phyloP scores from a whole-genome alignment of 2,888 invertebrate genomes.

The Plagiodera versicolora region DNA sequence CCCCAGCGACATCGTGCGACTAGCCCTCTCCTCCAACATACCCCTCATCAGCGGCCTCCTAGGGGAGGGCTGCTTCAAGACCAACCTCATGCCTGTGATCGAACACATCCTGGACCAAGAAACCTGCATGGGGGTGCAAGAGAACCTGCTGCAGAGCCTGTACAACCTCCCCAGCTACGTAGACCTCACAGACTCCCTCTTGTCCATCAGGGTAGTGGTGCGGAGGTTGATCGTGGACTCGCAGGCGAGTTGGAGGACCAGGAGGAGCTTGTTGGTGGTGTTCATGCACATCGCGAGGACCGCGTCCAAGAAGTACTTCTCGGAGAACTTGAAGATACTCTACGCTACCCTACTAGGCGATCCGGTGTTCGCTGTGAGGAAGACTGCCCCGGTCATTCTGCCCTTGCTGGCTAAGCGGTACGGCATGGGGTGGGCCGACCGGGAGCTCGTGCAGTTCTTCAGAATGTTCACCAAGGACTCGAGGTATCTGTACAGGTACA shows the following conservation, averaged over 20 bases:
- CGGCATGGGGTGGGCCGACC: constrained; percentile 46
- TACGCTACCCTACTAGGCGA: constrained; percentile 48
- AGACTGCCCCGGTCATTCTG: constrained; percentile 47
- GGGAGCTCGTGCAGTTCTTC: constrained; percentile 44
- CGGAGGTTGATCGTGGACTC: constrained; percentile 44
- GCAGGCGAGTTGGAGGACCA: constrained; percentile 48
- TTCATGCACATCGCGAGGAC: constrained; percentile 46
- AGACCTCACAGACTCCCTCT: constrained; percentile 39
- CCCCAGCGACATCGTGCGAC: constrained; percentile 41
- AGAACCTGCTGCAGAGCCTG: constrained; percentile 47
- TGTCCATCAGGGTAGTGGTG: constrained; percentile 43
- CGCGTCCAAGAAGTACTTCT: constrained; percentile 45
- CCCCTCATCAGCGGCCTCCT: constrained; percentile 42
- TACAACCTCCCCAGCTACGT: constrained; percentile 45
- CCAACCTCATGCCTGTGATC: constrained; percentile 46
- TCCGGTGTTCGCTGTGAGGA: constrained; percentile 47
- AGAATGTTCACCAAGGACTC: constrained; percentile 42
- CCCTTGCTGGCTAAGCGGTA: constrained; percentile 48
- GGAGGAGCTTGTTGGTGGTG: constrained; percentile 47
- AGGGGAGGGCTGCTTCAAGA: constrained; percentile 42
- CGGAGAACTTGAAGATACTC: constrained; percentile 44
- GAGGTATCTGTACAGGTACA: constrained; percentile 46
- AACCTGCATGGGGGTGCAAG: constrained; percentile 42
- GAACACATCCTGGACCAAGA: constrained; percentile 45
- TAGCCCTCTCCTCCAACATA: constrained; percentile 44